Base-by-base conservation (phyloP, 2,113 vertebrate species). In the Ceyx melanurus region DNA sequence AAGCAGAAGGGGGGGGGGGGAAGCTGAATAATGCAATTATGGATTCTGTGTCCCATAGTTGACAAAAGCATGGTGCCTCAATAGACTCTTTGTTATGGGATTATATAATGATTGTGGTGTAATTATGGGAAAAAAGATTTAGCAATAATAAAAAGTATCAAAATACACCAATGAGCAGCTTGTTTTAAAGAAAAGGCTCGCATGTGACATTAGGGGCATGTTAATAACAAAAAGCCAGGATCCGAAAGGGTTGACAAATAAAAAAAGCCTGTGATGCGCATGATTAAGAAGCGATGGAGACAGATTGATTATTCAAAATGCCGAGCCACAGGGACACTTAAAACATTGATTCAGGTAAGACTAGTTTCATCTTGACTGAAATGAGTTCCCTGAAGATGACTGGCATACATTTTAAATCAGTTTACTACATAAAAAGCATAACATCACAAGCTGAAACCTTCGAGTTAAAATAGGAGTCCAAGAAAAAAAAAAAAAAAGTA, bases 81-180 rank as follows among this genome's bases (percentile, higher is more conserved):
- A 99, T 99, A 97, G 98, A 98, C 97, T 98, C 99, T 99, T 99
- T 99, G 99, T 99, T 99, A 98, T 97, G 97, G 98, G 99, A 99
- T 99, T 99, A 99, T 99, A 99, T 99, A 99, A 99, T 99, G 99
- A 99, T 98, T 98, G 98, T 98, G 98, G 98, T 98, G 98, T 99
- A 99, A 99, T 99, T 99, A 99, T 99, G 98, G 98, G 96, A 97
- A 96, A 97, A 97, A 98, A 97, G 98, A 98, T 98, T 98, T 98
- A 98, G 98, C 97, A 97, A 98, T 98, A 99, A 98, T 98, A 98
- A 98, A 98, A 98, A 98, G 98, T 98, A 98, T 98, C 98, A 98
- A 97, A 98, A 98, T 98, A 98, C 98, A 97, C 97, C 97, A 96
- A 98, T 97, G 97, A 97, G 97, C 96, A 97, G 98, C 98, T 98